Base-by-base conservation (phyloP, 2,797 vertebrate genomes). In the Micrastur ruficollis region DNA sequence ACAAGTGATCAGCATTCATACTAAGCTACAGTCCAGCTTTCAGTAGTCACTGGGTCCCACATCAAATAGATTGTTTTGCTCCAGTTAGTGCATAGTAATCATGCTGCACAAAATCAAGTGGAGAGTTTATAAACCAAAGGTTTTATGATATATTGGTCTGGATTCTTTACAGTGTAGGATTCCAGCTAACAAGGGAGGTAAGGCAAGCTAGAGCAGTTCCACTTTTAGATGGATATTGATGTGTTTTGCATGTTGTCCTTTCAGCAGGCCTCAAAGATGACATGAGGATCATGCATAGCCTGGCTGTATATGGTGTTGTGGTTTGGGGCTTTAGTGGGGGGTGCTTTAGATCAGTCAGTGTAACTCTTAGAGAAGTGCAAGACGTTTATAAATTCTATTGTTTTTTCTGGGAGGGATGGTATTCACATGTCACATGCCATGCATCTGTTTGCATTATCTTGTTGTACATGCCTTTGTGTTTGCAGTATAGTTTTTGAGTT, bases 1-100 rank as follows among this genome's bases (percentile, higher is more conserved):
- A 92, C 71, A 94, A 97, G 86, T 90, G 82, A 97, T 97, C 89
- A 96, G 82, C 93, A 94, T 97, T 97, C 92, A 86, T 93, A 94
- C 84, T 96, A 93, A 90, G 62, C 81, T 96, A 81, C 95, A 97
- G 68, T 92, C 86, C 93, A 94, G 87, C 70, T 97, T 97, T 96
- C 94, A 93, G 94, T 95, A 90, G 92, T 96, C 92, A 93, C 93
- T 95, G 91, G 81, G 94, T 97, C 90, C 88, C 89, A 92, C 85
- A 89, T 94, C 96, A 96, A 91, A 96, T 95, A 95, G 89, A 91
- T 94, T 92, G 73, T 96, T 94, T 93, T 89, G 80, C 94, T 96
- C 81, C 68, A 36, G 36, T 86, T 73, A 93, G 81, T 81, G 62
- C 42, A 34, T 49, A 81, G 25, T 74, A 75, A 78, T 71, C 72